Evolutionary conservation across 2,797 vertebrate genomes (phyloP).

Genomic region (Anas bernieri): DNA sequence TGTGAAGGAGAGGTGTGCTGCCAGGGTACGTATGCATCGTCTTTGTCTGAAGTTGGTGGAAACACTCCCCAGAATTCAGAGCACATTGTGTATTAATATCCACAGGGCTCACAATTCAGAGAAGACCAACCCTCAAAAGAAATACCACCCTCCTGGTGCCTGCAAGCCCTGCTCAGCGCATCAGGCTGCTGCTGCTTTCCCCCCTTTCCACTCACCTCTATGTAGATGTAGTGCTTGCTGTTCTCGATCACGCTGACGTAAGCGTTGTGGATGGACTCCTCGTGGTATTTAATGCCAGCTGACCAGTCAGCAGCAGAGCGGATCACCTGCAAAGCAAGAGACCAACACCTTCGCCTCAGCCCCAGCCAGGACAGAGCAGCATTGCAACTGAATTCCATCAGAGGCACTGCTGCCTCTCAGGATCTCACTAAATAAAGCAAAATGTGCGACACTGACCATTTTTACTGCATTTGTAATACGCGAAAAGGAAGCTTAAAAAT

Average conservation of each 20-base stretch:
- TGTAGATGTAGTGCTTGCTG: conserved; percentile 95
- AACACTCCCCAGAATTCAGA: not conserved
- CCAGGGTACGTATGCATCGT: not conserved
- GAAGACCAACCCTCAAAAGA: not conserved
- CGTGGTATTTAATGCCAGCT: conserved; percentile 94
- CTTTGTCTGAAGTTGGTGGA: not conserved
- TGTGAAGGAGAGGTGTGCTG: not conserved
- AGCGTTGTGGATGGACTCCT: conserved; percentile 95
- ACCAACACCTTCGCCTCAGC: not conserved
- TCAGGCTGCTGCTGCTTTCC: not conserved
- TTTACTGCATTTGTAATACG: not conserved
- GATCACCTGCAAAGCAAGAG: conserved; percentile 81
- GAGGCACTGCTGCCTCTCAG: not conserved
- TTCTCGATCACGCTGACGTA: conserved; percentile 86
- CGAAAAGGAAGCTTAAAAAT: not conserved
- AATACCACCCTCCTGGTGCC: not conserved
- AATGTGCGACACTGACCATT: not conserved
- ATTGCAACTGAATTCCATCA: rapidly evolving
- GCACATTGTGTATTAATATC: not conserved
- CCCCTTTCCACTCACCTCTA: conserved; percentile 83
- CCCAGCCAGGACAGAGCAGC: not conserved
- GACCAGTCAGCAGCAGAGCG: conserved; percentile 96
- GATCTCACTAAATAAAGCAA: not conserved
- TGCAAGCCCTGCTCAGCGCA: not conserved
- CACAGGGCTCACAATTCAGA: not conserved